phyloP scores from a whole-genome alignment of 2,113 vertebrate genomes.

The Oryctolagus cuniculus region mOryCun1.1 NC_091433.1:51271001-51271500 shows the following conservation, averaged over 20 bases:
- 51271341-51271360: not conserved
- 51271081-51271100: not conserved
- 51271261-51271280: not conserved
- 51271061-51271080: not conserved
- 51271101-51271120: not conserved
- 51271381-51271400: not conserved
- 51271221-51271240: not conserved
- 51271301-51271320: not conserved
- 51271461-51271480: not conserved
- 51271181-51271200: not conserved
- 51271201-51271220: not conserved
- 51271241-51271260: slow-evolving; percentile 5
- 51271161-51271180: slow-evolving; percentile 46
- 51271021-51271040: not conserved
- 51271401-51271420: not conserved
- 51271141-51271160: not conserved
- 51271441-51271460: not conserved
- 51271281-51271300: not conserved
- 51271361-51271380: not conserved
- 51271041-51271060: not conserved
- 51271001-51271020: not conserved
- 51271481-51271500: too few relatives aligned
- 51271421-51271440: not conserved
- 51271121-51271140: not conserved
- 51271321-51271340: not conserved